phyloP scores from a whole-genome alignment of 2,113 vertebrate species.

The Potamarius usumacintae region DNA sequence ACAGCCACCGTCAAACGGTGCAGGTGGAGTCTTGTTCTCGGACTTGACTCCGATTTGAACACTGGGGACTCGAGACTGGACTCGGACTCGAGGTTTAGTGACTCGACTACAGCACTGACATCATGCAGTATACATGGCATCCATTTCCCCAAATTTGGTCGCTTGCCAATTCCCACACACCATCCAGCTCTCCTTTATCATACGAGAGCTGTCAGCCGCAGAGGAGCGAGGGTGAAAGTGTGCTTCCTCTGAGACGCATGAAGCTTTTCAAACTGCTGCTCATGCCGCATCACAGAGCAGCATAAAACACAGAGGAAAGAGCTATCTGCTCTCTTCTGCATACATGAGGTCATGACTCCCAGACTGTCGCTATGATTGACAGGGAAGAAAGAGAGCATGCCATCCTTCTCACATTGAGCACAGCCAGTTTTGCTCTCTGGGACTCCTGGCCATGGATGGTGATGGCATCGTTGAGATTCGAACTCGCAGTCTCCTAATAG shows the following conservation, averaged over 20 bases:
- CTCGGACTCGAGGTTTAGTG: no score
- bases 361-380: background rate
- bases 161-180: background rate
- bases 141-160: background rate
- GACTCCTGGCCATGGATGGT: background rate
- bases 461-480: background rate
- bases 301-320: background rate
- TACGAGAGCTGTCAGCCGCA: background rate
- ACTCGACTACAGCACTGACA: no score
- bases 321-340: background rate
- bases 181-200: background rate
- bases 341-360: background rate
- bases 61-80: no score
- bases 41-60: no score
- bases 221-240: background rate
- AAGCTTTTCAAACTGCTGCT: background rate
- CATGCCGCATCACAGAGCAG: background rate
- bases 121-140: no score
- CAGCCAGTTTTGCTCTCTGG: background rate
- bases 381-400: background rate
- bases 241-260: background rate
- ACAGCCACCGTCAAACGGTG: no score
- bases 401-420: background rate
- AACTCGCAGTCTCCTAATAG: background rate
- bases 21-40: no score